Conservation (phyloP, 1,140 invertebrate species). For the Calycopis cecrops region DNA sequence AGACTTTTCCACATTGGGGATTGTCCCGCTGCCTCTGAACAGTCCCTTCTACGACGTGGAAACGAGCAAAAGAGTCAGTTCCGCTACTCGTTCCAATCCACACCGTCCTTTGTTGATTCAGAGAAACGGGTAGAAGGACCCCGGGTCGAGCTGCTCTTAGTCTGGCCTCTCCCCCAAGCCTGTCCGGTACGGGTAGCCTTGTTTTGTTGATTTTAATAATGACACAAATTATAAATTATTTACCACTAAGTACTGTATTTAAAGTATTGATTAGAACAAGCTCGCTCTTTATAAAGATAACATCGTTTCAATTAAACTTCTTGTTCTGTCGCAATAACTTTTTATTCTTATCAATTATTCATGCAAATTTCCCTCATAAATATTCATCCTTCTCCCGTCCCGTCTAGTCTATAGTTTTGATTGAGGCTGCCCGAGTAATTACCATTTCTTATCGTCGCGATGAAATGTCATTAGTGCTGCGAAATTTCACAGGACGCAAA, state of each 20-base stretch:
- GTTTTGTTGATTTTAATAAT: no score
- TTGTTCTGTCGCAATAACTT: slow-evolving; percentile 34
- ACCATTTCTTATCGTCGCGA: slow-evolving; percentile 2
- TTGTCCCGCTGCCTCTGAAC: no score
- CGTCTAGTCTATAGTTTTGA: slow-evolving; percentile 14
- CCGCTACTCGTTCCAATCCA: no score
- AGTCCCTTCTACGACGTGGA: no score
- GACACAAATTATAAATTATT: no score
- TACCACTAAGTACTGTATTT: background rate
- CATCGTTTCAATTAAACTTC: slow-evolving; percentile 41
- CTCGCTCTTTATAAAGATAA: slow-evolving; percentile 18
- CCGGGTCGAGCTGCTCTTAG: no score
- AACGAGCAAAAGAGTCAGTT: no score
- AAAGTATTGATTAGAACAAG: background rate
- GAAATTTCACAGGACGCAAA: background rate
- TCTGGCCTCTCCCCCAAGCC: no score
- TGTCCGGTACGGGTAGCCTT: no score
- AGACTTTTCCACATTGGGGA: no score
- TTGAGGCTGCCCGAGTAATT: background rate
- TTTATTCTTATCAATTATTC: slow-evolving; percentile 51
- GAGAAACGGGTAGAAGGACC: no score
- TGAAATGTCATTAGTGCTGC: slow-evolving; percentile 2
- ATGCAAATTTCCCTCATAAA: slow-evolving; percentile 52
- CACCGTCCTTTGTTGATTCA: no score
- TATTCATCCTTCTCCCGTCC: slow-evolving; percentile 40